A percentile compares a stretch with the other conserved stretches of the same genome.
These are phyloP conservation scores for Campoletis sonorensis DNA, from an alignment of 1,140 invertebrate species.

Conservation along the genomic window DNA sequence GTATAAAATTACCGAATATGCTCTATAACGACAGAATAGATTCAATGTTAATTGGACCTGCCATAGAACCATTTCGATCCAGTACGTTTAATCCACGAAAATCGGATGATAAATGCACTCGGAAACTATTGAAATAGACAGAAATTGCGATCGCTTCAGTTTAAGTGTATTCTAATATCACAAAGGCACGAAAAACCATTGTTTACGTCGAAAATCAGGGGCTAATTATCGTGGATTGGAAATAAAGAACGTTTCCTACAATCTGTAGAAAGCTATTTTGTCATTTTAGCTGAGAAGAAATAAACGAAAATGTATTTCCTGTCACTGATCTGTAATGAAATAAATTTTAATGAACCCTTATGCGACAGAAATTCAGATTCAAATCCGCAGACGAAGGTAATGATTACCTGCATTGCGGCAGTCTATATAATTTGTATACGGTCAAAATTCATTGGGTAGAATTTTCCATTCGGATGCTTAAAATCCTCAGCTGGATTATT, in stretches of 20 bases:
- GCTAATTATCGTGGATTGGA: no score
- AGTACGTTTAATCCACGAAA: slow-evolving; percentile 17
- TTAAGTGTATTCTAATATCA: not conserved
- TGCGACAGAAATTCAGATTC: no score
- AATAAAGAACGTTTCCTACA: no score
- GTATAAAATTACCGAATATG: slow-evolving; percentile 13
- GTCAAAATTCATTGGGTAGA: slow-evolving; percentile 16
- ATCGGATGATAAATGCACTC: slow-evolving; percentile 21
- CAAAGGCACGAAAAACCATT: not conserved
- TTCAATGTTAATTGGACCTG: slow-evolving; percentile 1
- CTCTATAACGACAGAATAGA: slow-evolving; percentile 27
- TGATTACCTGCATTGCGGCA: no score
- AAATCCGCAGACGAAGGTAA: no score
- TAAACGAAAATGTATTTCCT: no score
- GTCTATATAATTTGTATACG: not conserved
- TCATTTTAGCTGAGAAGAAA: no score
- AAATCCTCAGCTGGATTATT: not conserved
- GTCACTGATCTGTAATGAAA: no score
- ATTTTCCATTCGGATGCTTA: not conserved
- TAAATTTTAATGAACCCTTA: no score
- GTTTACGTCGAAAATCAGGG: no score
- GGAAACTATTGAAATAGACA: not conserved
- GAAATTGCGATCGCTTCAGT: not conserved
- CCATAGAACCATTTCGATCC: slow-evolving; percentile 12
- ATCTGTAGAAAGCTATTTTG: no score